Conservation (phyloP, 1,140 invertebrate species). For the Apocrypta bakeri region DNA sequence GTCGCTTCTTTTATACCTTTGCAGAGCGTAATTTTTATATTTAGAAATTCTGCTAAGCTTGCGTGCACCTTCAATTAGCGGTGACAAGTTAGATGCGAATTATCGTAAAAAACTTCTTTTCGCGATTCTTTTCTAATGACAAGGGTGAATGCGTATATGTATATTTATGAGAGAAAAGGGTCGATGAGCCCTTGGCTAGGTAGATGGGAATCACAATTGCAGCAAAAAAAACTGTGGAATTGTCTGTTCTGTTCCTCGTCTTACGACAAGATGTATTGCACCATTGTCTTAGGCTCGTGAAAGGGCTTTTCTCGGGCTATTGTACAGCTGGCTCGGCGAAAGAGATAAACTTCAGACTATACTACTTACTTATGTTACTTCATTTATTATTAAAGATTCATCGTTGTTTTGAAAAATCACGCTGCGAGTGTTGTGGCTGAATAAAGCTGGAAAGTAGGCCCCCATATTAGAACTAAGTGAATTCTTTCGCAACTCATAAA, state of each 20-base stretch:
- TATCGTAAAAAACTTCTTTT: conserved; percentile 16
- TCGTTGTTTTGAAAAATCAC: not conserved
- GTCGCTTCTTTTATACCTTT: not conserved
- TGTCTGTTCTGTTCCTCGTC: not conserved
- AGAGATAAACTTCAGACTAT: not conserved
- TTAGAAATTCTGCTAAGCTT: not conserved
- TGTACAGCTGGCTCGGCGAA: not conserved
- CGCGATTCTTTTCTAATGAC: not conserved
- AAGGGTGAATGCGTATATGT: not conserved
- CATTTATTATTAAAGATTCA: not conserved
- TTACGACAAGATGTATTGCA: not conserved
- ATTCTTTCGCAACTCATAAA: too few relatives aligned
- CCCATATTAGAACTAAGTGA: not conserved
- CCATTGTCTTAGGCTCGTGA: not conserved
- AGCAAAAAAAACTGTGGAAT: conserved; percentile 3
- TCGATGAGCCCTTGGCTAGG: not conserved
- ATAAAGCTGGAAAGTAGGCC: not conserved
- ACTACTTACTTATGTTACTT: not conserved
- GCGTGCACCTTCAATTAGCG: not conserved
- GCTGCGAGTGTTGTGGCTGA: not conserved
- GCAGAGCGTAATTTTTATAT: not conserved
- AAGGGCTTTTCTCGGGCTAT: not conserved
- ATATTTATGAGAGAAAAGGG: not conserved
- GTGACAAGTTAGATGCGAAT: not conserved
- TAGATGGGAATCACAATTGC: not conserved